Evolutionary conservation across 2,797 vertebrate species (phyloP), one percentile per base, ranked within the genome.

Genomic region (Myripristis jacobus): DNA sequence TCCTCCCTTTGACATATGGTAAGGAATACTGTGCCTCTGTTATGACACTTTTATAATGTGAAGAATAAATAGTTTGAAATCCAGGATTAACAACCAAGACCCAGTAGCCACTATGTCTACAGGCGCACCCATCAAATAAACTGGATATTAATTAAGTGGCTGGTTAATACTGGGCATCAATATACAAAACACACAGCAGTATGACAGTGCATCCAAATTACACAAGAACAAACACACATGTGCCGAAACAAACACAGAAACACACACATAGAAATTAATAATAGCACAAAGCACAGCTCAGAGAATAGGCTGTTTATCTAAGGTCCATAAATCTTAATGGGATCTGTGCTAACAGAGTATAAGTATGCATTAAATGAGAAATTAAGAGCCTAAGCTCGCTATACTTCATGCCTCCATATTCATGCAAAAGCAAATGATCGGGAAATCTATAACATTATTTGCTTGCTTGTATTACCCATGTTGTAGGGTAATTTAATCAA

Each of bases 291-390:
- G 77, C 78, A 75, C 80, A 69, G 82, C 81, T 81, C 67, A 55
- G 77, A 88, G 83, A 84, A 53, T 71, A 77, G 70, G 59, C 63
- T 90, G 88, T 89, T 91, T 86, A 87, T 88, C 87, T 81, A 83
- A 87, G 80, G 72, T 61, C 85, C 79, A 92, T 92, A 82, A 90
- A 93, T 93, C 89, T 87, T 92, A 91, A 92, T 88, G 65, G 75
- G 85, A 90, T 92, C 82, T 85, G 67, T 64, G 70, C 80, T 88
- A 87, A 91, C 84, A 69, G 74, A 85, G 87, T 66, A 85, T 74
- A 83, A 84, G 77, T 71, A 78, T 68, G 85, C 71, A 85, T 89
- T 90, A 87, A 91, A 90, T 81, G 77, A 88, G 73, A 88, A 89
- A 85, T 67, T 66, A 77, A 70, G 72, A 65, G 67, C 77, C 84